Base-by-base conservation (phyloP, 1,140 invertebrate species). In the Sarcophaga bullata region DNA sequence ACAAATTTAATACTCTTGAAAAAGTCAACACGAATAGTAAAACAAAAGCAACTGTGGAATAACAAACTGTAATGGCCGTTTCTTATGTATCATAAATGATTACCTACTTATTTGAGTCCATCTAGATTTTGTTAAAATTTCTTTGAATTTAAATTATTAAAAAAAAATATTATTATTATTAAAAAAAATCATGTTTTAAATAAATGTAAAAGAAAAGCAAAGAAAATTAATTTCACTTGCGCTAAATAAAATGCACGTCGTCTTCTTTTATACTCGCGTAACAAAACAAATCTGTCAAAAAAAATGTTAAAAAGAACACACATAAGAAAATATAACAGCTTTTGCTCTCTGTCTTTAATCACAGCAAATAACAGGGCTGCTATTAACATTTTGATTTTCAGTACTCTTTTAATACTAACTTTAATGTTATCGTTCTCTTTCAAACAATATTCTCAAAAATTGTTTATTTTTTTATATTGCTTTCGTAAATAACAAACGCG, bases 221-320 rank as follows among this genome's bases (percentile, higher is more conserved):
- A 76, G 50, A 17, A 50, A 78, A 78, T 52, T 78, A 52, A 17
- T 48, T 78, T 78, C 75, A 78, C 75, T 78, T 78, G 75, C 75
- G 48, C 50, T 78, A 50, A 19, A 72, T 19, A 50, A 78, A 50
- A 78, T 78, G 75, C 75, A 78, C 75, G 75, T 78, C 73, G 73
- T 75, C 75, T 78, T 78, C 49, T 76, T n/a, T 15, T 78, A 50
- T 10, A 78, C 75, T 78, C 75, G 75, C 75, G 75, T 78, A 78
- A 76, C 50, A 78, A 78, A 78, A 52, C 48, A 78, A 78, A 78
- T 78, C 75, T 78, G 75, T 78, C 75, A 78, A 78, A 78, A 50
- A 37, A 37, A 37, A 37, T 37, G 25, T 37, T 37, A 37, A 78
- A 78, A n/a, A 78, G 48, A 78, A 78, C 75, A 78, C 75, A 78